Evolutionary conservation across 1,140 invertebrate species (phyloP), one percentile per base, ranked within the genome.

Genomic region (Diachasmimorpha longicaudata): DNA sequence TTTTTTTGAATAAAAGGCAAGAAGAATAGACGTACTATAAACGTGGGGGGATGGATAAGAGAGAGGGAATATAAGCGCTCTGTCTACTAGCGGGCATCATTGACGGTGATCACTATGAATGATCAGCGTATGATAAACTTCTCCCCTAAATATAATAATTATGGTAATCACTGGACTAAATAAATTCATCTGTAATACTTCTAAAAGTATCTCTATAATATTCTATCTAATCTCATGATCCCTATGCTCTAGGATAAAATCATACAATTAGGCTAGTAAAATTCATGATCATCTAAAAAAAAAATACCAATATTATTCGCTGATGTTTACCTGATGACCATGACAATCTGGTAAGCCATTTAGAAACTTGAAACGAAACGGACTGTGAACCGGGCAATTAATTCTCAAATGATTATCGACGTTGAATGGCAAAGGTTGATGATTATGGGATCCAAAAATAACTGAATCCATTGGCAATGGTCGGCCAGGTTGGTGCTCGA

Each of bases 341-440:
- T 89, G 87, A 78, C 89, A 91, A 55, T 91, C 90, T 10, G 86
- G 84, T 19, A 86, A 89, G 42, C 91, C 91, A 83, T 92, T 92
- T 66, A 88, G 87, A 81, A 90, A 91, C 79, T 91, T 89, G 83
- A 91, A 92, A 5, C 92, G 85, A 82, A 91, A 92, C 0, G 92
- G 92, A 77, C 91, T 93, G 83, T 93, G 92, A 70, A 93, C 91
- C 36, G 92, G 92, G 80, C 92, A 93, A 77, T 89, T 90, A 78
- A 90, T 83, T 14, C 87, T 81, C 76, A 82, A 88, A 5, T 85
- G 83, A 72, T 82, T 86, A 63, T 88, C 87, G 36, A 77, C 79
- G 36, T 83, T 70, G 39, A 83, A 79, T 78, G 82, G 83, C 72
- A 81, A 81, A 74, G 83, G 80, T 21, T 81, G 86, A 78, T 85